Evolutionary conservation across 2,113 vertebrate genomes (phyloP).

Genomic region (Eudorcas thomsonii): DNA sequence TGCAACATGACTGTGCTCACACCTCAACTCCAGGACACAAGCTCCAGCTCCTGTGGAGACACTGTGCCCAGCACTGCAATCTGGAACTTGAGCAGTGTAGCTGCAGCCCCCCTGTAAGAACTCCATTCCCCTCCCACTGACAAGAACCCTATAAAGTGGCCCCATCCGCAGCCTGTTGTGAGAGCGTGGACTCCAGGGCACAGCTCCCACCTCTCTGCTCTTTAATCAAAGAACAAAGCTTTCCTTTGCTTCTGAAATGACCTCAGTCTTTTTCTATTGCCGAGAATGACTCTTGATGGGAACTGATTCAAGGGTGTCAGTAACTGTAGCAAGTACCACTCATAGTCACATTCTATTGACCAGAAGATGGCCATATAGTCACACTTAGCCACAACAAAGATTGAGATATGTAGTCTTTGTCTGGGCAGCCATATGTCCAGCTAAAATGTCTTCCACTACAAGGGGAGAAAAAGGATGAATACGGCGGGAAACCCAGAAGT

Average conservation of each 20-base stretch:
- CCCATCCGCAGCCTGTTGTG: neutral
- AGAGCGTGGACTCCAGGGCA: neutral
- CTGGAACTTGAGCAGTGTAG: neutral
- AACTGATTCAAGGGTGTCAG: neutral
- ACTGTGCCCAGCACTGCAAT: neutral
- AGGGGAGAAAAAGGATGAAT: neutral
- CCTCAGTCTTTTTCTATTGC: neutral
- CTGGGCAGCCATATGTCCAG: neutral
- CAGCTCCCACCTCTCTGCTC: neutral
- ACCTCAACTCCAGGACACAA: neutral
- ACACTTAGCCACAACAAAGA: neutral
- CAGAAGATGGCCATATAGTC: neutral
- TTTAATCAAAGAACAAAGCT: neutral
- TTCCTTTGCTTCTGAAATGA: neutral
- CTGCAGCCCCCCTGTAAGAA: neutral
- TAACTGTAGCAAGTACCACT: neutral
- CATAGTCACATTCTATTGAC: neutral
- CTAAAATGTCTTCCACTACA: neutral
- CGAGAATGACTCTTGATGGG: accelerated
- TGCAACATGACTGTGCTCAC: neutral
- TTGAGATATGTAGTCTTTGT: neutral
- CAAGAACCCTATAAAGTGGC: neutral
- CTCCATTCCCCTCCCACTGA: neutral
- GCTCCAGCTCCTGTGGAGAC: neutral
- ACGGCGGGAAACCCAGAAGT: neutral